Evolutionary conservation across 2,797 vertebrate genomes (phyloP), one percentile per base, ranked within the genome.

Genomic region (Pantherophis vulpinus): DNA sequence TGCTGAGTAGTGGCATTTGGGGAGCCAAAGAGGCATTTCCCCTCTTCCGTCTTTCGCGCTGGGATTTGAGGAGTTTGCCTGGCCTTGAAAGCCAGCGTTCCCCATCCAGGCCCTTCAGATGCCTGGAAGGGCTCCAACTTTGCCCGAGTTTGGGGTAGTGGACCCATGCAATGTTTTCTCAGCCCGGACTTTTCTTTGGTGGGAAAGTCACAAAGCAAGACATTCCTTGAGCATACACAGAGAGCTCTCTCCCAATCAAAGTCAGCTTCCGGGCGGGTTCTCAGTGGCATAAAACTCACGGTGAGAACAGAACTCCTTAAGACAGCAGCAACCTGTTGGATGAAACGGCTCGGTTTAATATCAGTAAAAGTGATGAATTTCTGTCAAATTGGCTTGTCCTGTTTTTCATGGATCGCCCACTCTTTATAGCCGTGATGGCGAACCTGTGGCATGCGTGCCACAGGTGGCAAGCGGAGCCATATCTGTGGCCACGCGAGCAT

Each of bases 11-110:
- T 18, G 51, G 54, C 61, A 13, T 16, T 91, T 79, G 86, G 11
- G 10, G 12, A 8, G 11, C 95, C 97, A 96, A 96, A 97, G 96
- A 97, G 96, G 95, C 90, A 32, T 70, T 70, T 70, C 66, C 66
- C 14, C 13, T 32, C 13, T 7, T 70, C 5, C 29, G 5, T n/a
- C 5, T 74, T 66, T 66, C 29, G n/a, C 20, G 60, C 60, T 61
- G 25, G 94, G 70, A 74, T 9, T 90, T 51, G 51, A 51, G 47
- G 47, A 8, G 47, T 51, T 51, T 32, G 54, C 61, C 10, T 88
- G 23, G 29, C 55, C 0, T 0, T 23, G 59, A 32, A 4, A 90
- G 2, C 3, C 90, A 47, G 60, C 4, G 11, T 16, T n/a, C 37
- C 11, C 1, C 10, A 51, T 29, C 0, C 0, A 2, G 70, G 25